Conservation (phyloP, 2,113 vertebrate genomes). For the Progne subis region DNA sequence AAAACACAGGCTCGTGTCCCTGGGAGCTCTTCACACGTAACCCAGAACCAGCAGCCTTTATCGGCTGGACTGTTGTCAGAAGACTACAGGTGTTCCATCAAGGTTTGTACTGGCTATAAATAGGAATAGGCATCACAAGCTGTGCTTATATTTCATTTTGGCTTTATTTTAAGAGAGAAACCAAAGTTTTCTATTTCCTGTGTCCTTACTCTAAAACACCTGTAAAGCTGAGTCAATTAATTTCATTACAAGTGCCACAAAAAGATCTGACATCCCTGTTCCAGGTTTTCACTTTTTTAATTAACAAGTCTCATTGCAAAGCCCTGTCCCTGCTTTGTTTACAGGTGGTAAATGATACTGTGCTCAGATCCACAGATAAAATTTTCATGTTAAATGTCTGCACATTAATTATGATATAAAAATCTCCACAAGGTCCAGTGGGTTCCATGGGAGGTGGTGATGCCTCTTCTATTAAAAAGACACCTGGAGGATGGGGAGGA, state of each 20-base stretch:
- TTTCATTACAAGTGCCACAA: neutral
- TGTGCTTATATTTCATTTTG: neutral
- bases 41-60: neutral
- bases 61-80: neutral
- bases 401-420: neutral
- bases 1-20: rapidly evolving
- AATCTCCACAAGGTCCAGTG: neutral
- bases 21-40: neutral
- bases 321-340: neutral
- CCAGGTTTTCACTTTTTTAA: neutral
- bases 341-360: neutral
- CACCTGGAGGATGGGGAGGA: neutral
- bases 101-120: neutral
- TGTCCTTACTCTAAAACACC: neutral
- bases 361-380: neutral
- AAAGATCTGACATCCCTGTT: neutral
- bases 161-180: neutral
- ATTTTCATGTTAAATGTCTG: conserved; percentile 18
- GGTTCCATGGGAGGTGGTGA: neutral
- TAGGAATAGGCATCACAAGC: neutral
- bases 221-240: neutral
- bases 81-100: neutral
- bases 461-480: neutral
- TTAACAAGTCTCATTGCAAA: neutral
- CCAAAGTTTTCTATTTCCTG: neutral